Evolutionary conservation across 2,888 invertebrate species (phyloP).

Genomic region (Pasiphila rectangulata): DNA sequence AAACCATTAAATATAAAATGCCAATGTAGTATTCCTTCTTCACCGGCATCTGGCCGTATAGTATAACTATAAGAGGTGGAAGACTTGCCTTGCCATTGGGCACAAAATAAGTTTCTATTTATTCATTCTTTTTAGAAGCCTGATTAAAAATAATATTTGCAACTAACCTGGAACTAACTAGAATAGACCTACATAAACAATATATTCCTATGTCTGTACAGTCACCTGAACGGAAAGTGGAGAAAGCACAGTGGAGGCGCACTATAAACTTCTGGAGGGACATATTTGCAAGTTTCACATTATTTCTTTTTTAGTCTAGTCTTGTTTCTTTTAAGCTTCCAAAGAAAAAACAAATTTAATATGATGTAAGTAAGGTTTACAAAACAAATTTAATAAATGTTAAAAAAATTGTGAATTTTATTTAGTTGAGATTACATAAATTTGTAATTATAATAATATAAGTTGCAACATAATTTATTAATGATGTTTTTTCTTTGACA

Average conservation of each 20-base stretch:
- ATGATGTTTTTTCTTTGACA: conserved; percentile 72
- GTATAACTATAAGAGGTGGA: too few relatives aligned
- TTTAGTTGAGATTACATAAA: neutral
- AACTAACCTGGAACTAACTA: too few relatives aligned
- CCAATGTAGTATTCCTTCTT: too few relatives aligned
- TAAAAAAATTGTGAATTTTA: neutral
- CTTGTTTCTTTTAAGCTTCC: conserved; percentile 30
- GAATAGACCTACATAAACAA: too few relatives aligned
- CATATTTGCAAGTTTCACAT: conserved; percentile 78
- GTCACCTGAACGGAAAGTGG: conserved; percentile 76
- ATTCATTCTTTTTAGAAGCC: too few relatives aligned
- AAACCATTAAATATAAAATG: conserved; percentile 38
- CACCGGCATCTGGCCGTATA: too few relatives aligned
- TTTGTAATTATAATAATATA: neutral
- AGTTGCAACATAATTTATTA: neutral
- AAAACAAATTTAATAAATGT: too few relatives aligned
- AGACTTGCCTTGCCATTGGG: too few relatives aligned
- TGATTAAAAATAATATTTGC: too few relatives aligned
- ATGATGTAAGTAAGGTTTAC: too few relatives aligned
- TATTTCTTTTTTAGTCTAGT: conserved; percentile 16
- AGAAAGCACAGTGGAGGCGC: conserved; percentile 79
- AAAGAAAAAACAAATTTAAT: conserved; percentile 61
- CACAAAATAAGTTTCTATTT: too few relatives aligned
- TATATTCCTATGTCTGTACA: conserved; percentile 44
- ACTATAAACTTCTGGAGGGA: conserved; percentile 80